phyloP scores from a whole-genome alignment of 2,888 invertebrate genomes.

The Polylopha cassiicola region DNA sequence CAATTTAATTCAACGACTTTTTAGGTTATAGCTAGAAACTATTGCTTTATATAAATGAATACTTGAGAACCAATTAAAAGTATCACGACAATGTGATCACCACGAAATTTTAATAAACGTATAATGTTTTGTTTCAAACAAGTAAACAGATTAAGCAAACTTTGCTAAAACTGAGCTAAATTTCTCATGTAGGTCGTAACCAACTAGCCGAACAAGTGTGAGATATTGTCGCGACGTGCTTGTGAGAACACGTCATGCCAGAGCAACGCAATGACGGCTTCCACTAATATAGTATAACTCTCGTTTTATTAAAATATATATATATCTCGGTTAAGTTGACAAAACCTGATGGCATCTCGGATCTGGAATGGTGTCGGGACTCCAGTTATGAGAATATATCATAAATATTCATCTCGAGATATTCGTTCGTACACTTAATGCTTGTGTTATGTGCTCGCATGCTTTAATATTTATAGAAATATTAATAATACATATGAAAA shows the following conservation, averaged over 20 bases:
- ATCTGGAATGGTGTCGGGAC: slow-evolving; percentile 1
- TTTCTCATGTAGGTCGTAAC: background rate
- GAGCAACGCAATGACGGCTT: slow-evolving; percentile 4
- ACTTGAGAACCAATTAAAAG: too few relatives aligned
- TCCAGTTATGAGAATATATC: slow-evolving; percentile 2
- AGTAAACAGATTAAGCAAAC: slow-evolving; percentile 3
- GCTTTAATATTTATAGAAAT: too few relatives aligned
- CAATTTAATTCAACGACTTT: too few relatives aligned
- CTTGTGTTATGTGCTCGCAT: slow-evolving; percentile 6
- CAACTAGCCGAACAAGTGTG: slow-evolving; percentile 15
- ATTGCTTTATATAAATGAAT: too few relatives aligned
- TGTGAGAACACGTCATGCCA: slow-evolving; percentile 10
- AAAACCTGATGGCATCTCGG: slow-evolving; percentile 13
- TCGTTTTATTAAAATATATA: slow-evolving; percentile 19
- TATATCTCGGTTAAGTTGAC: slow-evolving; percentile 22
- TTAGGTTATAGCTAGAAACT: too few relatives aligned
- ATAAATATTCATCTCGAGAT: slow-evolving; percentile 17
- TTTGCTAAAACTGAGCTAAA: background rate
- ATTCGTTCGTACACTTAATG: background rate
- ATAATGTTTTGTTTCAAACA: too few relatives aligned
- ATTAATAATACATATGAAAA: too few relatives aligned
- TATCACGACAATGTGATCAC: too few relatives aligned
- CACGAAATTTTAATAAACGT: too few relatives aligned
- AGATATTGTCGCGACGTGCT: slow-evolving; percentile 13
- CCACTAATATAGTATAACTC: slow-evolving; percentile 6